A percentile compares a stretch with the other conserved stretches of the same genome.
Conservation (phyloP, 1,140 invertebrate genomes). For the Calliopsis andreniformis region DNA sequence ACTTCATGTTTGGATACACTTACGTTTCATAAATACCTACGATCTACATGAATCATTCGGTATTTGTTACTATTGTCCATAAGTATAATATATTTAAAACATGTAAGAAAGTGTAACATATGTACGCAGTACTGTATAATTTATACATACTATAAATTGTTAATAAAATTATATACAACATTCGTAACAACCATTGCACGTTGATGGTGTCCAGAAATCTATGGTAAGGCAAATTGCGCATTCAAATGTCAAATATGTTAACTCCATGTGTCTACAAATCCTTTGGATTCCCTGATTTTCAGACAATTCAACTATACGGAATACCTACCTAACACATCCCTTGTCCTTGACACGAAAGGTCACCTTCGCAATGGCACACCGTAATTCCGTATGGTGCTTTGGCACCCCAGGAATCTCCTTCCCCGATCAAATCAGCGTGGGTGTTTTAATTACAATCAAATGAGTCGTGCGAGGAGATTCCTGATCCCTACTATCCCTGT, state of each 20-base stretch:
- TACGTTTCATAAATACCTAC: conserved; percentile 35
- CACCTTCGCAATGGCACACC: conserved; percentile 34
- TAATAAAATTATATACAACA: conserved; percentile 24
- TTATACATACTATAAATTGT: conserved; percentile 44
- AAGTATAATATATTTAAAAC: conserved; percentile 23
- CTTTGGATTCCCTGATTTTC: too few relatives aligned
- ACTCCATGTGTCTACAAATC: too few relatives aligned
- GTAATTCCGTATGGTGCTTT: conserved; percentile 38
- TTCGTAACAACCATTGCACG: too few relatives aligned
- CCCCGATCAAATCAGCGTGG: conserved; percentile 63
- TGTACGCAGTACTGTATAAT: conserved; percentile 47
- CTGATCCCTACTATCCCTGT: conserved; percentile 20
- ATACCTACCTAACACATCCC: background rate
- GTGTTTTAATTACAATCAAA: conserved; percentile 66
- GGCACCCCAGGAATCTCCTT: conserved; percentile 50
- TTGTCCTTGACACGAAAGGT: conserved; percentile 22
- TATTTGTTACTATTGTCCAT: background rate
- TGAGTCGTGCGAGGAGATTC: conserved; percentile 52
- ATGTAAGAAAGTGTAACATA: conserved; percentile 61
- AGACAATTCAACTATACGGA: background rate
- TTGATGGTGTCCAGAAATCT: too few relatives aligned
- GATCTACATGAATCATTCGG: conserved; percentile 11
- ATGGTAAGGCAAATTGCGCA: too few relatives aligned
- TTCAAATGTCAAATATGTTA: too few relatives aligned
- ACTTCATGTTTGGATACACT: background rate